Evolutionary conservation across 2,888 invertebrate genomes (phyloP), one percentile per base, ranked within the genome.

Genomic region (Ochropleura leucogaster): DNA sequence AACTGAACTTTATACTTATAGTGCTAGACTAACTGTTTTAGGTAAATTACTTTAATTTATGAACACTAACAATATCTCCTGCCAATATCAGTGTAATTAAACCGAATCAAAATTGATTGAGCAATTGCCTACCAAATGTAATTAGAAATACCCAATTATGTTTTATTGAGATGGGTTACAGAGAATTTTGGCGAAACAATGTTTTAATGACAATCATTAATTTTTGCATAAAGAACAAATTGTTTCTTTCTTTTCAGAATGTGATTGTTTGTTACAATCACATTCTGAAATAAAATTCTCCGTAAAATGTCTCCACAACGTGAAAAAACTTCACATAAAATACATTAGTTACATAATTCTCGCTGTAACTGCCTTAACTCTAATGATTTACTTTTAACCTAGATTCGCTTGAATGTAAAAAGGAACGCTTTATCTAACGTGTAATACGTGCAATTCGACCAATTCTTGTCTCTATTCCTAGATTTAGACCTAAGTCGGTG

Each of bases 391-490:
- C 64, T 77, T 80, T 82, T 79, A 84, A 77, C 64, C 79, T 84
- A 82, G 74, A 74, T 79, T 79, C 64, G 85, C 85, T 88, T 93
- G 87, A 88, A 89, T 77, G 85, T 89, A 88, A 87, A 89, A 91
- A 83, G 77, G 90, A 91, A 93, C 92, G 94, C 95, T 95, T 95
- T 95, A 95, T 87, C 83, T 88, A 87, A 78, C 77, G 83, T 84
- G 83, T 91, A 89, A 88, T 85, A 89, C 84, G 89, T 92, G 91
- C 91, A 91, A 94, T 91, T 94, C 89, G 95, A 95, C 96, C 95
- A 95, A 94, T 91, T 92, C 92, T 91, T 92, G 87, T 91, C 89
- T 91, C 89, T 88, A 89, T 84, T 89, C 86, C 85, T 85, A 82
- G 89, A 88, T 80, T 77, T 80, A 81, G 59, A 66, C 55, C 0